phyloP scores from a whole-genome alignment of 2,888 invertebrate genomes.

The Polia nebulosa region DNA sequence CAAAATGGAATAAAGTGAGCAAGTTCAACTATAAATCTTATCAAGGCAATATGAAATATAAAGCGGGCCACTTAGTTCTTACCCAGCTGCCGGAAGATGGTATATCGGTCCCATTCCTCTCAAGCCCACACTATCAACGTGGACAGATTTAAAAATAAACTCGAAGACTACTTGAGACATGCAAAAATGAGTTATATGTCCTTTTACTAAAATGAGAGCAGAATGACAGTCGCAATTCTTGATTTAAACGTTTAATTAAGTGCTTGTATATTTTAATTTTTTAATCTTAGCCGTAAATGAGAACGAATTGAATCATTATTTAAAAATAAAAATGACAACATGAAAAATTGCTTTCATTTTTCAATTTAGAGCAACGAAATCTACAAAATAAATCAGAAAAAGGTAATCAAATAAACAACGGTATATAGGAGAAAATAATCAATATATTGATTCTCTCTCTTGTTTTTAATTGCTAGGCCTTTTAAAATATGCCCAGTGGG shows the following conservation, averaged over 20 bases:
- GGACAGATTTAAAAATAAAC: slow-evolving; percentile 71
- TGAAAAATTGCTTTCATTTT: slow-evolving; percentile 27
- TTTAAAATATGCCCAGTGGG: slow-evolving; percentile 58
- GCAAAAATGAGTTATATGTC: slow-evolving; percentile 52
- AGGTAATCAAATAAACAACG: slow-evolving; percentile 50
- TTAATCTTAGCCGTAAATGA: slow-evolving; percentile 13
- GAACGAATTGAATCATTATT: slow-evolving; percentile 19
- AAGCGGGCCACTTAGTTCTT: slow-evolving; percentile 59
- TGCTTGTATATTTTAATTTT: slow-evolving; percentile 17
- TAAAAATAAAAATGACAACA: slow-evolving; percentile 25
- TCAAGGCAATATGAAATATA: slow-evolving; percentile 60
- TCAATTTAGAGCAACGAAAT: slow-evolving; percentile 41
- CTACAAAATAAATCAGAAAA: slow-evolving; percentile 45
- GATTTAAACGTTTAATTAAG: slow-evolving; percentile 36
- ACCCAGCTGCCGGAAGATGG: slow-evolving; percentile 68
- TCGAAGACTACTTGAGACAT: slow-evolving; percentile 53
- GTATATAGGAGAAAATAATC: slow-evolving; percentile 52
- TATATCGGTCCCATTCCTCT: slow-evolving; percentile 56
- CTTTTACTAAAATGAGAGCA: slow-evolving; percentile 37
- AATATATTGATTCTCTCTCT: slow-evolving; percentile 59
- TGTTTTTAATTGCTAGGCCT: slow-evolving; percentile 62
- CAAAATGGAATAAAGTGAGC: slow-evolving; percentile 35
- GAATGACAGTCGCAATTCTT: slow-evolving; percentile 17
- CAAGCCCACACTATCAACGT: slow-evolving; percentile 67
- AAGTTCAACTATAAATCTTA: slow-evolving; percentile 61